Base-by-base conservation (phyloP, 2,797 vertebrate species). In the Sebastiscus tertius region DNA sequence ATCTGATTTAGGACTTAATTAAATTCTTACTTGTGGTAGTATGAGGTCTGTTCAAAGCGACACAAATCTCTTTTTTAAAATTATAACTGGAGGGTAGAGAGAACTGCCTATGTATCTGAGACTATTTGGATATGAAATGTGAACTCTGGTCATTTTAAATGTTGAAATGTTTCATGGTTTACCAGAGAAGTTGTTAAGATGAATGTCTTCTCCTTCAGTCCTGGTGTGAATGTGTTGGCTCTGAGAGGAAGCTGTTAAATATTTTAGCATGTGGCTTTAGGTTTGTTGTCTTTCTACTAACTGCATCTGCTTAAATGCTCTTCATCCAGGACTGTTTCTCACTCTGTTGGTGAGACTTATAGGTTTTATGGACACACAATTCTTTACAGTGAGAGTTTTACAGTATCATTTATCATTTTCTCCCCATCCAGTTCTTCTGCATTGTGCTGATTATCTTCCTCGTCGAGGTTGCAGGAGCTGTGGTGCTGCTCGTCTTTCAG, bases 361-460 rank as follows among this genome's bases (percentile, higher is more conserved):
- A 34, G 36, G 20, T 75, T 72, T 69, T 26, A 63, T 12, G 18
- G 14, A 29, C 24, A 36, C 22, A 46, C 20, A 18, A 31, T 27
- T 9, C 61, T 69, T 82, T 29, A 31, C 65, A 13, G 2, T 29
- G 26, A 52, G 12, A 24, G 12, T 24, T 55, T 56, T 42, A 33
- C 27, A 36, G 2, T 11, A 2, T 66, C 0, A 46, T 33, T 26
- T 27, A 10, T 79, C 16, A 11, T 85, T 66, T 52, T 68, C 10
- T 36, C 55, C 20, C 22, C 36, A 8, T 82, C 55, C 81, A 97
- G 97, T 97, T 97, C 89, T 97, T 97, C 86, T 77, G 73, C 77
- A 94, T 96, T 9, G 87, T 97, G 61, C 87, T 96, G 89, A 87
- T 96, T 27, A 92, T 97, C 79, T 97, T 97, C 94, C 73, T 96